Conservation (phyloP, 2,888 invertebrate genomes). For the Zelleria hepariella region DNA sequence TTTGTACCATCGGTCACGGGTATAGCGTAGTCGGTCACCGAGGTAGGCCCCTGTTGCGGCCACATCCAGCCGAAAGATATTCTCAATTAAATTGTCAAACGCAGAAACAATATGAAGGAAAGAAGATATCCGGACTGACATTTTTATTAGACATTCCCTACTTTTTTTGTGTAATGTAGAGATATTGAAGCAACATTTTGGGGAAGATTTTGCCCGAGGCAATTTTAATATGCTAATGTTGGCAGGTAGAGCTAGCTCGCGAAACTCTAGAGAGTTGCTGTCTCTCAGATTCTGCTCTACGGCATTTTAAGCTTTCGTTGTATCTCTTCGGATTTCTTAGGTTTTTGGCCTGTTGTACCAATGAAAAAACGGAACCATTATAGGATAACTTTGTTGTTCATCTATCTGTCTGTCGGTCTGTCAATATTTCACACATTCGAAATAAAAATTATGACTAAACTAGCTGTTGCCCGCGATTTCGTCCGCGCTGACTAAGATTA, state of each 20-base stretch:
- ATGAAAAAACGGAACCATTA: no score
- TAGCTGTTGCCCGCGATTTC: no score
- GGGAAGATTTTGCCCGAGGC: slow-evolving; percentile 25
- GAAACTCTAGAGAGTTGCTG: slow-evolving; percentile 18
- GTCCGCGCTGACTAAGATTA: no score
- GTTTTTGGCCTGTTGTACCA: neutral
- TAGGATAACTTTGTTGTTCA: no score
- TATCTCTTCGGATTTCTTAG: slow-evolving; percentile 11
- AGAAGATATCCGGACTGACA: slow-evolving; percentile 1
- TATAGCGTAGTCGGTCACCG: no score
- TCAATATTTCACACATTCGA: no score
- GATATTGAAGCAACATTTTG: slow-evolving; percentile 16
- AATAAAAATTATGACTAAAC: no score
- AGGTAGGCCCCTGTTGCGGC: no score
- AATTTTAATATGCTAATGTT: slow-evolving; percentile 50
- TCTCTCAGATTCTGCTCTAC: neutral
- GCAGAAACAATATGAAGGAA: neutral
- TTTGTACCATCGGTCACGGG: no score
- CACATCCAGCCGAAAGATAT: neutral
- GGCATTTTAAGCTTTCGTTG: slow-evolving; percentile 17
- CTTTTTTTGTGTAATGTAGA: slow-evolving; percentile 13
- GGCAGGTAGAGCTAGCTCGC: slow-evolving; percentile 27
- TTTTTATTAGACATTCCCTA: slow-evolving; percentile 11
- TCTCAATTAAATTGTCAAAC: slow-evolving; percentile 3
- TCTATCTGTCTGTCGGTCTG: no score